Conservation (phyloP, 2,113 vertebrate species). For the Thunnus thynnus region DNA sequence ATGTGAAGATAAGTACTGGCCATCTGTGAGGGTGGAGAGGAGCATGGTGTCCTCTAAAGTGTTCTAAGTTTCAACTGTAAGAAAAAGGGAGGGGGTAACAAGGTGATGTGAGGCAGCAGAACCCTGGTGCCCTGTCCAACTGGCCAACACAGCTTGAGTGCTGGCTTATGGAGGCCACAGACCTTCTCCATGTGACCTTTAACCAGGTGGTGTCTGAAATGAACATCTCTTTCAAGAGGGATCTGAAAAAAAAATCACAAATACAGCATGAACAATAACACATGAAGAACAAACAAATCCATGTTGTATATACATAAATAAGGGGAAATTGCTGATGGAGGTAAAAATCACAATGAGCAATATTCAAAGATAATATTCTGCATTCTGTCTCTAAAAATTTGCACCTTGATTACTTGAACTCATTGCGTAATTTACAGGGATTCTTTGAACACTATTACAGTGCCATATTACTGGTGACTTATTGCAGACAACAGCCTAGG, state of each 20-base stretch:
- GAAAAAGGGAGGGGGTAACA: conserved; percentile 53
- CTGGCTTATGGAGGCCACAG: conserved; percentile 50
- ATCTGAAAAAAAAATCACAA: background rate
- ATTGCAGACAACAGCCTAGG: background rate
- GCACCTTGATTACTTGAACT: background rate
- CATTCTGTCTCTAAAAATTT: background rate
- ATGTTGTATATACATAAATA: conserved; percentile 1
- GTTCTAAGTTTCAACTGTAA: conserved; percentile 51
- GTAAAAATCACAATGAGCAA: conserved; percentile 5
- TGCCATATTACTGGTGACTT: background rate
- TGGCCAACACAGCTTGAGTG: conserved; percentile 72
- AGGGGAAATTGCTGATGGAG: conserved; percentile 5
- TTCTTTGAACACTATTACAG: background rate
- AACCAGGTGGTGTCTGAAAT: conserved; percentile 52
- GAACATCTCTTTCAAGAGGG: conserved; percentile 24
- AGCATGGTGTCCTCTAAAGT: conserved; percentile 73
- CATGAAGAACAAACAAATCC: conserved; percentile 22
- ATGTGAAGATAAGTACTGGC: conserved; percentile 39
- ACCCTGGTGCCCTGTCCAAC: conserved; percentile 74
- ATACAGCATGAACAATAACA: conserved; percentile 10
- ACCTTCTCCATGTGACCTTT: conserved; percentile 50
- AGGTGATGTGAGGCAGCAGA: conserved; percentile 64
- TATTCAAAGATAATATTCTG: background rate
- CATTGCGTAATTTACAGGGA: background rate
- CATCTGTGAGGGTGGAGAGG: conserved; percentile 69